phyloP scores from a whole-genome alignment of 2,888 invertebrate genomes.

The Deroplatys truncata region DNA sequence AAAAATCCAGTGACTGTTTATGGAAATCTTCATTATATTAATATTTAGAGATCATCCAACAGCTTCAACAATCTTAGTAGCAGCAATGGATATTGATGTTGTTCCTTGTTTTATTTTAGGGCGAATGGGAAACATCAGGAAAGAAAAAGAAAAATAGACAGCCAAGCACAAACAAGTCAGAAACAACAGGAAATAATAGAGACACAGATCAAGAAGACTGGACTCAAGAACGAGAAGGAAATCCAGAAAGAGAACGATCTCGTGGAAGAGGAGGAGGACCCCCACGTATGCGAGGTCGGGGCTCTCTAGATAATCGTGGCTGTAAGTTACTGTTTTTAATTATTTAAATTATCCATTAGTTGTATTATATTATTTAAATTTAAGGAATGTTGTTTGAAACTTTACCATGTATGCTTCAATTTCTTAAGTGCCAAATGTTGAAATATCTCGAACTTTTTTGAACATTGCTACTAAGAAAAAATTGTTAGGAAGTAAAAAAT shows the following conservation, averaged over 20 bases:
- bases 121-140: slow-evolving; percentile 80
- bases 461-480: too few species aligned
- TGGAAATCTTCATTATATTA: too few species aligned
- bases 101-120: slow-evolving; percentile 45
- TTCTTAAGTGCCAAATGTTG: too few species aligned
- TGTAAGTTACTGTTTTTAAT: slow-evolving; percentile 40
- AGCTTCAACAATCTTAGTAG: too few species aligned
- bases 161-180: slow-evolving; percentile 51
- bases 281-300: slow-evolving; percentile 47
- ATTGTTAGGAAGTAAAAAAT: too few species aligned
- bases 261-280: slow-evolving; percentile 40
- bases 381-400: too few species aligned
- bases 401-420: too few species aligned
- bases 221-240: slow-evolving; percentile 26
- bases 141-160: slow-evolving; percentile 84
- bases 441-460: too few species aligned
- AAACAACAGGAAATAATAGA: slow-evolving; percentile 48
- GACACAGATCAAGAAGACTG: slow-evolving; percentile 36
- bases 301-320: slow-evolving; percentile 52
- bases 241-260: slow-evolving; percentile 35
- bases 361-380: too few species aligned
- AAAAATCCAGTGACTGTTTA: too few species aligned
- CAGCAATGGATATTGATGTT: not conserved
- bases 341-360: too few species aligned
- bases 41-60: too few species aligned